Percentiles rank a stretch among this genome's conserved stretches.
phyloP scores from a whole-genome alignment of 2,888 invertebrate genomes.

The Scaptomyza flava region DNA sequence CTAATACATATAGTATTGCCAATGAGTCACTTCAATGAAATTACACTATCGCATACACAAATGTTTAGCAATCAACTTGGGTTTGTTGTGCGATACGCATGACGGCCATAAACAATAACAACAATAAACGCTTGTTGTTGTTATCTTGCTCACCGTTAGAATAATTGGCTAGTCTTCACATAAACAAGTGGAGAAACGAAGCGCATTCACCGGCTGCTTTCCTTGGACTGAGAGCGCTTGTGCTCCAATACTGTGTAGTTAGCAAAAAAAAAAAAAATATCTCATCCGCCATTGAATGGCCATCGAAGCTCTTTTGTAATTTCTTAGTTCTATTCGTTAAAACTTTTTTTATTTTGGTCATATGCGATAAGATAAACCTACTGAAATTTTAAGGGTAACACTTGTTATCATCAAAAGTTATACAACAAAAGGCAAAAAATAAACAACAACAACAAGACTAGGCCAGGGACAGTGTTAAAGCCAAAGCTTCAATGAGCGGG shows the following conservation, averaged over 20 bases:
- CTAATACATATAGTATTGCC: constrained; percentile 22
- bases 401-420: constrained; percentile 65
- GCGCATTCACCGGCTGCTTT: constrained; percentile 60
- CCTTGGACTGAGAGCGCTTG: constrained; percentile 56
- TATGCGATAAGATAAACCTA: constrained; percentile 65
- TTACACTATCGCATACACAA: constrained; percentile 31
- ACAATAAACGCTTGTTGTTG: constrained; percentile 13
- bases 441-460: constrained; percentile 7
- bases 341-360: constrained; percentile 17
- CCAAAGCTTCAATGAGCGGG: constrained; percentile 4
- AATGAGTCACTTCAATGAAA: constrained; percentile 60
- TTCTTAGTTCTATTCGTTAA: constrained; percentile 5
- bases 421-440: constrained; percentile 6
- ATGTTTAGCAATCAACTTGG: constrained; percentile 12
- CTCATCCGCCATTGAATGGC: constrained; percentile 56
- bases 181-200: constrained; percentile 29
- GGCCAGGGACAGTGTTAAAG: constrained; percentile 34
- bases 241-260: background rate
- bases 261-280: constrained; percentile 14
- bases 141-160: constrained; percentile 64
- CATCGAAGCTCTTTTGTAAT: constrained; percentile 39
- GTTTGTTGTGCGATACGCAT: constrained; percentile 29
- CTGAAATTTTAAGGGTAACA: constrained; percentile 71
- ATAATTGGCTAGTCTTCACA: constrained; percentile 9
- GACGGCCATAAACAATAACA: constrained; percentile 36